These are phyloP conservation scores for Prietella phreatophila DNA, from an alignment of 2,113 vertebrate genomes.

Conservation along the genomic window DNA sequence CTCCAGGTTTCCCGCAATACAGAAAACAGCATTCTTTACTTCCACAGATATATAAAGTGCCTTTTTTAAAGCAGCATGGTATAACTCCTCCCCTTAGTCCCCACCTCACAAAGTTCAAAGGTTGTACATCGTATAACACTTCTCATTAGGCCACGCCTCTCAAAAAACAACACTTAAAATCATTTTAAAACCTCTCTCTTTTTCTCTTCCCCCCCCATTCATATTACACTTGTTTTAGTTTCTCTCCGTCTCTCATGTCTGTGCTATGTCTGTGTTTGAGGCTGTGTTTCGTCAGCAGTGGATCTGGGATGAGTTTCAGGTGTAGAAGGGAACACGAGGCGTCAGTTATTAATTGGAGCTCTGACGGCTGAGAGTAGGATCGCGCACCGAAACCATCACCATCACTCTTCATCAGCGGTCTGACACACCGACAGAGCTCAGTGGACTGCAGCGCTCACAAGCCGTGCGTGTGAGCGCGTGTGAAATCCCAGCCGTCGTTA, in stretches of 20 bases:
- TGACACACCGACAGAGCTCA: constrained; percentile 43
- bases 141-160: no score
- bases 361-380: constrained; percentile 65
- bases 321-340: not conserved
- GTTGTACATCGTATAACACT: not conserved
- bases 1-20: no score
- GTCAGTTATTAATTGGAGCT: constrained; percentile 27
- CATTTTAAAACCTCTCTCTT: not conserved
- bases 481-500: constrained; percentile 62
- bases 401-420: constrained; percentile 74
- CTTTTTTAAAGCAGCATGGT: not conserved
- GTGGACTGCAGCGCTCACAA: constrained; percentile 6
- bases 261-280: not conserved
- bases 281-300: not conserved
- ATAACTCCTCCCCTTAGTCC: no score
- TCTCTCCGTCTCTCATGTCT: not conserved
- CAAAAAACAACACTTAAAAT: no score
- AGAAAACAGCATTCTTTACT: not conserved
- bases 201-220: not conserved
- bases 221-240: no score
- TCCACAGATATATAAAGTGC: not conserved
- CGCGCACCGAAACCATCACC: constrained; percentile 70
- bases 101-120: no score
- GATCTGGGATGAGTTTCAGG: not conserved
- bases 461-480: constrained; percentile 53